phyloP scores from a whole-genome alignment of 2,113 vertebrate species.

The Sclerurus mexicanus region DNA sequence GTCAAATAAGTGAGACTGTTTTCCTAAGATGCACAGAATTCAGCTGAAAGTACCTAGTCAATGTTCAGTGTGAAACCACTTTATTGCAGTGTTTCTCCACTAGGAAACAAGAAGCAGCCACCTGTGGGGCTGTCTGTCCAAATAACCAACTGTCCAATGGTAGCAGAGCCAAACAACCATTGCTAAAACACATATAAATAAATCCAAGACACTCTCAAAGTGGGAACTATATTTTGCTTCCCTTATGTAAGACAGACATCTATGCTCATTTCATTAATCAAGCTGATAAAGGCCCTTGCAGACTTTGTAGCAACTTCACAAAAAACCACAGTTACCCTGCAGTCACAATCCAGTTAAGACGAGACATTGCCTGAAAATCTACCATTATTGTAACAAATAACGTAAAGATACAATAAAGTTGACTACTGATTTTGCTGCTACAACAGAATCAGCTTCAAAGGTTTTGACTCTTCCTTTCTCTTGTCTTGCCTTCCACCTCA shows the following conservation, averaged over 20 bases:
- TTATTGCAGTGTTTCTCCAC: neutral
- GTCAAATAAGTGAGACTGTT: neutral
- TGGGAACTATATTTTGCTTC: neutral
- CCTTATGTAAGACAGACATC: neutral
- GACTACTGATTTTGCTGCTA: neutral
- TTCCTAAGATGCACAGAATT: neutral
- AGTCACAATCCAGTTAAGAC: neutral
- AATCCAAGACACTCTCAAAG: neutral
- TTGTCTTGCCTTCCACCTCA: neutral
- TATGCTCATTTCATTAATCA: neutral
- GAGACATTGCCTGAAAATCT: neutral
- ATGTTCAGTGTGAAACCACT: neutral
- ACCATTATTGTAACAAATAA: neutral
- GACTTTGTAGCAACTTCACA: neutral
- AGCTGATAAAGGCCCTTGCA: neutral
- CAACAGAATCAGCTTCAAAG: neutral
- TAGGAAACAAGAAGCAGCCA: neutral
- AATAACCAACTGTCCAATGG: neutral
- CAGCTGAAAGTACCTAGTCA: neutral
- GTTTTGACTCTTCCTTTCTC: neutral
- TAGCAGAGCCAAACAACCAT: neutral
- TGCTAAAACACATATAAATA: neutral
- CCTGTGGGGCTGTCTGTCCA: neutral
- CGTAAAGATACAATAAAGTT: neutral
- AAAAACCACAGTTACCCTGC: neutral